Evolutionary conservation across 2,113 vertebrate species (phyloP).

Genomic region (Aplodontia rufa): DNA sequence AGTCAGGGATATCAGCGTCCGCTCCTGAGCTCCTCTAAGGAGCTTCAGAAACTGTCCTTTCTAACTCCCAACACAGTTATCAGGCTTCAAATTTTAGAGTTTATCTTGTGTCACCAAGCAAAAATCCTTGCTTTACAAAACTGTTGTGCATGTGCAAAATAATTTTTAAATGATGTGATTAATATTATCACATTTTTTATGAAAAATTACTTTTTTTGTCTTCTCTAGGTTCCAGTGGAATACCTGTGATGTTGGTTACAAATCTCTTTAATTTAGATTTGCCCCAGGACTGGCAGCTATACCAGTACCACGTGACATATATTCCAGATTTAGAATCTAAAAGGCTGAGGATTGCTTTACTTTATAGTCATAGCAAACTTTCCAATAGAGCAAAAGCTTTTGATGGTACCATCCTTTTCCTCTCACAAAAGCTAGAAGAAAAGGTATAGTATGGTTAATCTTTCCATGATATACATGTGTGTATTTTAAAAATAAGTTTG

Average conservation of each 20-base stretch:
- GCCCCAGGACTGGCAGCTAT: conserved; percentile 59
- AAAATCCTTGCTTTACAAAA: background rate
- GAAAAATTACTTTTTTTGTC: background rate
- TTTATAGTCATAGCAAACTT: conserved; percentile 67
- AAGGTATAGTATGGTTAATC: conserved; percentile 68
- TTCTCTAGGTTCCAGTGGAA: conserved; percentile 73
- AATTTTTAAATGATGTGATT: background rate
- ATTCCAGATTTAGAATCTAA: conserved; percentile 67
- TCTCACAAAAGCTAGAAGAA: conserved; percentile 71
- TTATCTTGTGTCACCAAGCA: background rate
- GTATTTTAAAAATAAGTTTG: too few species aligned
- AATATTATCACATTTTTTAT: background rate
- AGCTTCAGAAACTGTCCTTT: background rate
- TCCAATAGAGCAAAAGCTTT: conserved; percentile 71
- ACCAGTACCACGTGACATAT: conserved; percentile 68
- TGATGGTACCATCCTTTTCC: conserved; percentile 75
- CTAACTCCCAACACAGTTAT: background rate
- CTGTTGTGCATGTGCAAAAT: background rate
- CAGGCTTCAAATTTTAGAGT: background rate
- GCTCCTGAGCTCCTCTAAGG: background rate
- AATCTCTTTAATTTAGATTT: conserved; percentile 72
- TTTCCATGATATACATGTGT: background rate
- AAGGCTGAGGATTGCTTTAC: conserved; percentile 65
- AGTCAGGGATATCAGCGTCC: background rate
- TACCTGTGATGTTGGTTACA: conserved; percentile 71